Evolutionary conservation across 2,888 invertebrate genomes (phyloP).

Genomic region (Lumbricus terrestris): DNA sequence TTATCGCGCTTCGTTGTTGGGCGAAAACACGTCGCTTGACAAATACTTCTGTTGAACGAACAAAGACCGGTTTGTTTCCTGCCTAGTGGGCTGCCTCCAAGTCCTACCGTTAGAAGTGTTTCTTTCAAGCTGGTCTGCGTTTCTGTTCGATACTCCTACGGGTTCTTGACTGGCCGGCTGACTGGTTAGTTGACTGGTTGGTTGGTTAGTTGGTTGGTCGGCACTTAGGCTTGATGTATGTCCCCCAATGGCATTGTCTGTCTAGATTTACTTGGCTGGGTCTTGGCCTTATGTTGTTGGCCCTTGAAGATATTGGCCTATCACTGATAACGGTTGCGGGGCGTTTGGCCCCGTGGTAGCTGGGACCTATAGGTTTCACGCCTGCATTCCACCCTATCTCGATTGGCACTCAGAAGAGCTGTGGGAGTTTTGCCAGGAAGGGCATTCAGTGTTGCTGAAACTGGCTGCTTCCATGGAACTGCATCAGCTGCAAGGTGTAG

Average conservation of each 20-base stretch:
- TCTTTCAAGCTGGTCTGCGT: not conserved
- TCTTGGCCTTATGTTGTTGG: not conserved
- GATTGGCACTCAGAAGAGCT: not conserved
- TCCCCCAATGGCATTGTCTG: not conserved
- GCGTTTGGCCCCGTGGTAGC: not conserved
- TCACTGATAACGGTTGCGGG: not conserved
- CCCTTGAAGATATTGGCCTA: constrained; percentile 5
- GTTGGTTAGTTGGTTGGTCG: not conserved
- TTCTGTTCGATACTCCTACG: not conserved
- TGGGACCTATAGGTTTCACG: not conserved
- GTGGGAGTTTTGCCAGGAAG: not conserved
- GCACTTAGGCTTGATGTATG: not conserved
- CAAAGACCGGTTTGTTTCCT: not conserved
- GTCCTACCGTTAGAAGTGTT: not conserved
- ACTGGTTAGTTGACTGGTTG: not conserved
- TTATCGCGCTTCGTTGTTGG: not conserved
- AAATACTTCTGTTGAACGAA: not conserved
- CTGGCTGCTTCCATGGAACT: not conserved
- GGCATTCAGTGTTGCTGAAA: constrained; percentile 3
- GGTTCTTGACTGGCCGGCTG: not conserved
- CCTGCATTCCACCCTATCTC: not conserved
- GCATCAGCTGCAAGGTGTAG: constrained; percentile 3
- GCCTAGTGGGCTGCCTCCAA: not conserved
- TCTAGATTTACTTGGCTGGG: not conserved
- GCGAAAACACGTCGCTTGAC: not conserved